Conservation (phyloP, 2,888 invertebrate species). For the Cancer borealis region DNA sequence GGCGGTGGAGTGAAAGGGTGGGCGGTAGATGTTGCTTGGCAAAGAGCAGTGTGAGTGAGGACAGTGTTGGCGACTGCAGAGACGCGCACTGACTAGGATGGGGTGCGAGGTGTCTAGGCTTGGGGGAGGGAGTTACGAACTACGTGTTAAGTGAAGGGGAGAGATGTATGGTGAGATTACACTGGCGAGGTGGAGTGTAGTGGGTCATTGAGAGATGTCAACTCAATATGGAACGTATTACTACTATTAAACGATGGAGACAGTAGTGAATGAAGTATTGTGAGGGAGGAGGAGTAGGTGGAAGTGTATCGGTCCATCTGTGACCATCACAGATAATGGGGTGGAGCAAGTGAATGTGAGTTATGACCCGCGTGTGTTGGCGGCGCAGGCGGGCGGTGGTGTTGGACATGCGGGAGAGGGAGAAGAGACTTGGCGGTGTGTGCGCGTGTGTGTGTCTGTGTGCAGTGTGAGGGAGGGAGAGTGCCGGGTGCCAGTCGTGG, state of each 20-base stretch:
- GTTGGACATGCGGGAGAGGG: not conserved
- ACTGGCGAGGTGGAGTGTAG: no score
- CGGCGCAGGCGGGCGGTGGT: not conserved
- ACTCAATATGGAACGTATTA: no score
- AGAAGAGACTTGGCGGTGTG: not conserved
- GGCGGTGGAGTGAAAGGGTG: no score
- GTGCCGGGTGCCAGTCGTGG: slow-evolving; percentile 29
- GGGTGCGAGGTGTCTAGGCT: not conserved
- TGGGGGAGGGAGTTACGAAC: not conserved
- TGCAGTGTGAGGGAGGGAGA: slow-evolving; percentile 28
- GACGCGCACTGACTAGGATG: not conserved
- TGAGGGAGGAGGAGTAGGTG: not conserved
- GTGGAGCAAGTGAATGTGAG: not conserved
- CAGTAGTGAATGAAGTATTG: no score
- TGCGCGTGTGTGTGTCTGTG: not conserved
- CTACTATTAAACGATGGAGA: no score
- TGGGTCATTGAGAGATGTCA: no score
- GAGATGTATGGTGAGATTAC: not conserved
- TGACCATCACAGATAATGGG: not conserved
- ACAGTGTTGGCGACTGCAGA: no score
- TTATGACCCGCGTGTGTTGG: slow-evolving; percentile 8
- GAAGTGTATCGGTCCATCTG: not conserved
- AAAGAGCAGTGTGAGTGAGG: no score
- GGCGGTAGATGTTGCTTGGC: no score
- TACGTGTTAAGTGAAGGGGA: not conserved